Evolutionary conservation across 2,888 invertebrate genomes (phyloP).

Genomic region (Dasysyrphus tricinctus): DNA sequence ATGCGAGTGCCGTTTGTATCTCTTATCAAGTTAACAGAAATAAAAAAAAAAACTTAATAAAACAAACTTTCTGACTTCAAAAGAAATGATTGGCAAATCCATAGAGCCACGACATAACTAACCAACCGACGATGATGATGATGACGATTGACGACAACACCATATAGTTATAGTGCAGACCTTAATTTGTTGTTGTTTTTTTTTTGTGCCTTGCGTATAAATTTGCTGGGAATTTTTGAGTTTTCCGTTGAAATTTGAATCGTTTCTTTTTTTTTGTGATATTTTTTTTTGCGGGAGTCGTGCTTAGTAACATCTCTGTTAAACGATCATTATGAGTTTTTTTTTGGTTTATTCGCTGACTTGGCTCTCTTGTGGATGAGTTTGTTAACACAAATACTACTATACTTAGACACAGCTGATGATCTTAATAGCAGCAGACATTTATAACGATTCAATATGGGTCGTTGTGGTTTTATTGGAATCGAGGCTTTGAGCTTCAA

Average conservation of each 20-base stretch:
- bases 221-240: constrained; percentile 49
- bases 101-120: constrained; percentile 27
- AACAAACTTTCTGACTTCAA: constrained; percentile 52
- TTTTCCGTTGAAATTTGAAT: constrained; percentile 63
- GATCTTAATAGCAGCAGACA: constrained; percentile 48
- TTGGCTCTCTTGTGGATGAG: constrained; percentile 13
- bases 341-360: neutral
- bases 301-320: constrained; percentile 68
- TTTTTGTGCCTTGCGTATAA: constrained; percentile 22
- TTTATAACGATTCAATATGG: constrained; percentile 47
- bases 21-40: constrained; percentile 58
- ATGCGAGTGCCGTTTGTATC: constrained; percentile 6
- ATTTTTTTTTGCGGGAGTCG: constrained; percentile 47
- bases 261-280: constrained; percentile 11
- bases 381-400: constrained; percentile 28
- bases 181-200: neutral
- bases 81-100: constrained; percentile 46
- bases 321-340: constrained; percentile 42
- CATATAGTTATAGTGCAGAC: neutral
- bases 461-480: constrained; percentile 62
- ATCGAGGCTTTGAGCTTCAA: constrained; percentile 62
- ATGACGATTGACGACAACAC: constrained; percentile 21
- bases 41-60: constrained; percentile 21
- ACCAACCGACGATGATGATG: constrained; percentile 13
- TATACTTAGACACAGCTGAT: constrained; percentile 51